Percentiles rank a stretch among this genome's conserved stretches.
phyloP scores from a whole-genome alignment of 2,888 invertebrate genomes.

The Stomorhina lunata region DNA sequence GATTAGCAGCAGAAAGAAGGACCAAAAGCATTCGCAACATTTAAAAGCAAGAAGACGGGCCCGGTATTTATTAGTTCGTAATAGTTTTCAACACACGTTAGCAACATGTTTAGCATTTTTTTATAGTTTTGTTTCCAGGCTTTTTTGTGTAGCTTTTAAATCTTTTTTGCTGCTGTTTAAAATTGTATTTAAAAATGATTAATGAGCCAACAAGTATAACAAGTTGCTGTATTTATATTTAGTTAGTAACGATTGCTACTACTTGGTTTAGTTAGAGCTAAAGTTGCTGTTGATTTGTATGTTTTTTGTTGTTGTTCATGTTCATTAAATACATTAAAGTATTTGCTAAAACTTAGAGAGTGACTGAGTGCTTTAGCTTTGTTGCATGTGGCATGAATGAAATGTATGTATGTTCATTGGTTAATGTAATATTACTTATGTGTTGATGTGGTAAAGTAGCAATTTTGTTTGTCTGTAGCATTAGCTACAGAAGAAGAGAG shows the following conservation, averaged over 20 bases:
- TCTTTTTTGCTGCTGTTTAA: constrained; percentile 25
- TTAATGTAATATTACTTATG: neutral
- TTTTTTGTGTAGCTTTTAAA: neutral
- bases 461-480: constrained; percentile 13
- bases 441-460: constrained; percentile 4
- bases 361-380: neutral
- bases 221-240: constrained; percentile 50
- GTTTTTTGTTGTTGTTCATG: neutral
- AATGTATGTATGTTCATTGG: neutral
- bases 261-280: constrained; percentile 21
- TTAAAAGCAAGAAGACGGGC: neutral
- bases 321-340: too few relatives aligned
- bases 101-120: constrained; percentile 48
- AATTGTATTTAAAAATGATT: constrained; percentile 53
- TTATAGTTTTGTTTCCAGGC: neutral
- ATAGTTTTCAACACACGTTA: constrained; percentile 57
- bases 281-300: too few relatives aligned
- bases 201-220: constrained; percentile 59
- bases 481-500: constrained; percentile 47
- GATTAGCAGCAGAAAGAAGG: neutral
- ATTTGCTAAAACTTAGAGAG: too few relatives aligned
- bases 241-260: too few relatives aligned
- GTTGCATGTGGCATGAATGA: constrained; percentile 48
- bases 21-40: neutral
- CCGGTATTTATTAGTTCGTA: constrained; percentile 35